These are phyloP conservation scores for Pycnonotus jocosus DNA, from an alignment of 2,113 vertebrate species.

Conservation along the genomic window DNA sequence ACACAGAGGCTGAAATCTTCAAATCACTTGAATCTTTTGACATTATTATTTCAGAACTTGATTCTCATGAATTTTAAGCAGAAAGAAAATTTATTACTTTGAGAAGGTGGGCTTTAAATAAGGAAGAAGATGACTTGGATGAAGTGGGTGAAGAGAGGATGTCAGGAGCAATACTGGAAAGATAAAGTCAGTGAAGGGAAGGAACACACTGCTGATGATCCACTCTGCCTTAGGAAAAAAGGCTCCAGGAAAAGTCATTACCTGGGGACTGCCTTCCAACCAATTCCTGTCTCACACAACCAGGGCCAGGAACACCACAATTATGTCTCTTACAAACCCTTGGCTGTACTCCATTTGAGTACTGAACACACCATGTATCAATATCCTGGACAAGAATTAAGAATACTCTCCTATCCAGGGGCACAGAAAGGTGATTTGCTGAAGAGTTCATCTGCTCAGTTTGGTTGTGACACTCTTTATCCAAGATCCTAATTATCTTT, in stretches of 20 bases:
- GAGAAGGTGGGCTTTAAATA: neutral
- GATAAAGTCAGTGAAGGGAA: neutral
- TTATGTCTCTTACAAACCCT: neutral
- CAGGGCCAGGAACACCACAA: neutral
- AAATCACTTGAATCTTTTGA: neutral
- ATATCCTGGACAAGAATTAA: neutral
- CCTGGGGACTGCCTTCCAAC: neutral
- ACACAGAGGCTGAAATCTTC: neutral
- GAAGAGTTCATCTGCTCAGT: neutral
- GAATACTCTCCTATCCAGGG: neutral
- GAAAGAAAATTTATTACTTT: neutral
- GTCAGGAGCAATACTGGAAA: neutral
- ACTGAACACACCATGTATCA: neutral
- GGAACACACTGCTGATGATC: neutral
- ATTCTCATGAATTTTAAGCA: neutral
- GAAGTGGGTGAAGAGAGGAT: neutral
- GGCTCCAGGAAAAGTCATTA: neutral
- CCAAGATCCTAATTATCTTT: neutral
- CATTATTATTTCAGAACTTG: neutral
- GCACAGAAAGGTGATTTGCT: neutral
- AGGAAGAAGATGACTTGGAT: neutral
- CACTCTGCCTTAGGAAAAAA: neutral
- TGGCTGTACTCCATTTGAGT: neutral
- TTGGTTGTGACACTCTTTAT: neutral
- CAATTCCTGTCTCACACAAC: neutral